Evolutionary conservation across 1,140 invertebrate species (phyloP).

Genomic region (Cherax destructor): DNA sequence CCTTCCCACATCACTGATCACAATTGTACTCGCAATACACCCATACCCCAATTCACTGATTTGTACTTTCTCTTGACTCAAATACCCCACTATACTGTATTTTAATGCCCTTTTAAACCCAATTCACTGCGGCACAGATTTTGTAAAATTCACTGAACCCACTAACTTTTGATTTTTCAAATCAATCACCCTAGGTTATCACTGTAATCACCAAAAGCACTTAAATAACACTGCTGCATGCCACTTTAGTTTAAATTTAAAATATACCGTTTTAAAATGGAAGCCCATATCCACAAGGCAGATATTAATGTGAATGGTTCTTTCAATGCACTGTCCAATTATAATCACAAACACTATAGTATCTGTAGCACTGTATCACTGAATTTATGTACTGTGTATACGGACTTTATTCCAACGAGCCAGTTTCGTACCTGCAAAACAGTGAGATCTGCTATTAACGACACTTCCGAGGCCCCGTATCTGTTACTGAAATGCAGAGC

Average conservation of each 20-base stretch:
- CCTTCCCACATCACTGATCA: conserved; percentile 6
- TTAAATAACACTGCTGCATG: conserved; percentile 41
- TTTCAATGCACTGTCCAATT: conserved; percentile 28
- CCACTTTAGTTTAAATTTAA: conserved; percentile 24
- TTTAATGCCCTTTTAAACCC: conserved; percentile 11
- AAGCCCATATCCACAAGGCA: not conserved
- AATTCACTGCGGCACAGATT: conserved; percentile 19
- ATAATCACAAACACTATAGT: not conserved
- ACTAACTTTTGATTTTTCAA: not conserved
- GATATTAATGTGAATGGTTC: not conserved
- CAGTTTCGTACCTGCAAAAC: conserved; percentile 30
- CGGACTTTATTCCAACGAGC: conserved; percentile 18
- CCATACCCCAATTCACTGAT: not conserved
- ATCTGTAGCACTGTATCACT: conserved; percentile 37
- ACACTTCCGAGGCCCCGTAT: not conserved
- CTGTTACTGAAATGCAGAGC: conserved; percentile 3
- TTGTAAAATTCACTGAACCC: not conserved
- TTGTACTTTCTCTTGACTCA: conserved; percentile 2
- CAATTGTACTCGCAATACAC: not conserved
- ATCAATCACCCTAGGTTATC: not conserved
- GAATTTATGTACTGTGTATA: conserved; percentile 1
- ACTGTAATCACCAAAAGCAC: conserved; percentile 8
- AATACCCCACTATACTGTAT: not conserved
- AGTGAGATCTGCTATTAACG: conserved; percentile 17
- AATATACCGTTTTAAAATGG: not conserved